Percentiles rank a stretch among this genome's conserved stretches.
Conservation (phyloP, 2,888 invertebrate genomes). For the Alsophila aescularia region DNA sequence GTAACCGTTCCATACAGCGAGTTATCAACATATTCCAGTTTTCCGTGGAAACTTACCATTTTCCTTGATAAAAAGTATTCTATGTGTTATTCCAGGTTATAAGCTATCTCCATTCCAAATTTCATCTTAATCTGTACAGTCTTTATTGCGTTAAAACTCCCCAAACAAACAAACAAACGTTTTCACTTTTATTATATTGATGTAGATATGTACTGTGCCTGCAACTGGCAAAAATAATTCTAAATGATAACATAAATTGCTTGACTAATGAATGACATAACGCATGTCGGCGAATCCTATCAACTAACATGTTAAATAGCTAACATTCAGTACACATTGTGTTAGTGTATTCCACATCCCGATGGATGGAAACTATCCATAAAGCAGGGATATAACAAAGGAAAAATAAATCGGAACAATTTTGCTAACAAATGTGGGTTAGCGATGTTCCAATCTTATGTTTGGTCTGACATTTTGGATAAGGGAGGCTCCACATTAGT, state of each 20-base stretch:
- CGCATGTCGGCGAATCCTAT: conserved; percentile 11
- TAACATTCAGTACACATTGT: conserved; percentile 24
- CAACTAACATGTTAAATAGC: conserved; percentile 17
- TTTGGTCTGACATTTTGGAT: conserved; percentile 53
- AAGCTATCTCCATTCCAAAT: too few species aligned
- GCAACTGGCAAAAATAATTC: too few species aligned
- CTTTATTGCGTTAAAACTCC: too few species aligned
- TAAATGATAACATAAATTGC: not conserved
- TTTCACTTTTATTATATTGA: too few species aligned
- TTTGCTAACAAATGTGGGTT: conserved; percentile 68
- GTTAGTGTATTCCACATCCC: conserved; percentile 47
- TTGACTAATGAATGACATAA: not conserved
- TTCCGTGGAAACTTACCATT: too few species aligned
- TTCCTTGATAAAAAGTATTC: too few species aligned
- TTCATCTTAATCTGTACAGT: too few species aligned
- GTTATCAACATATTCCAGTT: too few species aligned
- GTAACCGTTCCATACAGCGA: too few species aligned
- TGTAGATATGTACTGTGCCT: too few species aligned
- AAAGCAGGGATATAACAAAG: conserved; percentile 58
- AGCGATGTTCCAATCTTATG: conserved; percentile 62
- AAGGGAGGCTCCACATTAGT: conserved; percentile 22
- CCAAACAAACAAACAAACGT: too few species aligned
- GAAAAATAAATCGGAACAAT: conserved; percentile 65
- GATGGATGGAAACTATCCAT: conserved; percentile 60
- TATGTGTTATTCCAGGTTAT: too few species aligned